Evolutionary conservation across 2,888 invertebrate species (phyloP).

Genomic region (Tortricodes alternella): DNA sequence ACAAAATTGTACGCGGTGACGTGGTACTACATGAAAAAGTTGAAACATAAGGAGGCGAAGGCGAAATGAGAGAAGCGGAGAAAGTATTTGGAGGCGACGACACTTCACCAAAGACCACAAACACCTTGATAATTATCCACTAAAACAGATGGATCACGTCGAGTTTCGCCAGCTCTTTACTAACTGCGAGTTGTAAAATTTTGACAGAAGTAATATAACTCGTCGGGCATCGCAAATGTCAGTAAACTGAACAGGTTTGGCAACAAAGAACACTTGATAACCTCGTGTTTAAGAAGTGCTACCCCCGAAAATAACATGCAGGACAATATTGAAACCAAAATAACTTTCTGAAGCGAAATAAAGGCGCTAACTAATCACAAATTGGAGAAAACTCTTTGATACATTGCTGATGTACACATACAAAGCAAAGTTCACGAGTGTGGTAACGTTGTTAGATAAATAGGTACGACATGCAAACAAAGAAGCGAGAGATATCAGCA

Average conservation of each 20-base stretch:
- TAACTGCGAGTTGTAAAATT: conserved; percentile 32
- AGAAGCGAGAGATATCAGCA: conserved; percentile 50
- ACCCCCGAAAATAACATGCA: conserved; percentile 42
- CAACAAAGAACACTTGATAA: conserved; percentile 45
- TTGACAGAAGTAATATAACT: conserved; percentile 47
- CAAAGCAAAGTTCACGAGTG: neutral
- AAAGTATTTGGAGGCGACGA: conserved; percentile 60
- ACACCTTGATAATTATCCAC: conserved; percentile 46
- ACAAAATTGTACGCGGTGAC: conserved; percentile 60
- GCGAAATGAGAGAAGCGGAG: conserved; percentile 55
- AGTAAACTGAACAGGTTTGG: conserved; percentile 47
- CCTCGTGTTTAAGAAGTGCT: conserved; percentile 42
- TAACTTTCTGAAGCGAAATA: conserved; percentile 1
- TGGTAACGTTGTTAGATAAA: conserved; percentile 51
- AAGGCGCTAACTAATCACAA: neutral
- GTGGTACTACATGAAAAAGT: conserved; percentile 58
- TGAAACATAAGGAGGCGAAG: conserved; percentile 53
- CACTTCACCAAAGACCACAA: conserved; percentile 43
- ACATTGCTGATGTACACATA: neutral
- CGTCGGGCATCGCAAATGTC: conserved; percentile 45
- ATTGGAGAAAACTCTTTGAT: conserved; percentile 13
- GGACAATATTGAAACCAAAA: conserved; percentile 19
- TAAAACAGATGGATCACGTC: conserved; percentile 23
- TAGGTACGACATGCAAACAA: conserved; percentile 54
- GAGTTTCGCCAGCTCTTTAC: neutral